These are phyloP conservation scores for Rhinophrynus dorsalis DNA, from an alignment of 2,797 vertebrate genomes.

Conservation along the genomic window DNA sequence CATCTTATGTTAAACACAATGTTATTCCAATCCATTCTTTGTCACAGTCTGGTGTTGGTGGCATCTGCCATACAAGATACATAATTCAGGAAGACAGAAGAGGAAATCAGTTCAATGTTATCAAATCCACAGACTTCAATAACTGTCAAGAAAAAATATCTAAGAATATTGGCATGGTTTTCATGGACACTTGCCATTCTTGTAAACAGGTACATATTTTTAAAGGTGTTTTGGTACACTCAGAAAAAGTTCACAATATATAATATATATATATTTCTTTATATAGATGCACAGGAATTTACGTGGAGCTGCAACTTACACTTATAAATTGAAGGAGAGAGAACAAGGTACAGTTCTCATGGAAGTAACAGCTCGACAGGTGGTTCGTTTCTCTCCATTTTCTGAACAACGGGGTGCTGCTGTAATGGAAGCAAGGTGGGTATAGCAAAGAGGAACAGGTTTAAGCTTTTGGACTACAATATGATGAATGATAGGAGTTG, in stretches of 20 bases:
- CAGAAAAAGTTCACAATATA: background rate
- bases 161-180: constrained; percentile 67
- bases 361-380: constrained; percentile 67
- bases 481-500: too few species aligned
- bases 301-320: constrained; percentile 66
- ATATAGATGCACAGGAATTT: constrained; percentile 71
- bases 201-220: constrained; percentile 67
- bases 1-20: too few species aligned
- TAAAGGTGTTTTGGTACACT: accelerated
- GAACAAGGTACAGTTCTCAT: constrained; percentile 69
- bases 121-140: constrained; percentile 71
- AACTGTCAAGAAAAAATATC: constrained; percentile 74
- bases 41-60: constrained; percentile 72
- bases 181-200: constrained; percentile 61
- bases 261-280: background rate
- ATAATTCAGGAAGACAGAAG: constrained; percentile 64
- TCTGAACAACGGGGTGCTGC: constrained; percentile 72
- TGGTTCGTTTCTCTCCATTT: constrained; percentile 74
- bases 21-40: background rate
- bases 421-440: constrained; percentile 59
- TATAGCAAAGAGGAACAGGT: too few species aligned
- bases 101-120: constrained; percentile 60
- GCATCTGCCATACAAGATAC: constrained; percentile 77
- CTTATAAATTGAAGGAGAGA: constrained; percentile 72
- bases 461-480: too few species aligned